Percentiles rank a stretch among this genome's conserved stretches.
phyloP scores from a whole-genome alignment of 2,888 invertebrate genomes.

The Caenorhabditis macrosperma region DNA sequence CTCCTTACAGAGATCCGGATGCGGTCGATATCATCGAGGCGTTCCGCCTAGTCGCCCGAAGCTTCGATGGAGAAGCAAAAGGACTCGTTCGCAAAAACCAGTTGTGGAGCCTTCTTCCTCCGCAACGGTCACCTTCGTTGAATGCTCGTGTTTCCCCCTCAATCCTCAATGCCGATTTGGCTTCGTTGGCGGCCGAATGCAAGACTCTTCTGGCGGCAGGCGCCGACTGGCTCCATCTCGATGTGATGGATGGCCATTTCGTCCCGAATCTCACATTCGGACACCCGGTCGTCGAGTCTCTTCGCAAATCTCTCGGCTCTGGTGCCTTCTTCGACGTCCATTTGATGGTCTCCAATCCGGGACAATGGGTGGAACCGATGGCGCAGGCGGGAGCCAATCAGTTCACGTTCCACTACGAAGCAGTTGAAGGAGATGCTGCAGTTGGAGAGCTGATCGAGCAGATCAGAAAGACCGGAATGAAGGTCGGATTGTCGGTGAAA shows the following conservation, averaged over 20 bases:
- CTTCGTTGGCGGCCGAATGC: conserved; percentile 90
- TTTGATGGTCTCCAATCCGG: conserved; percentile 91
- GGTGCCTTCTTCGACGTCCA: conserved; percentile 93
- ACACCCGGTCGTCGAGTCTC: conserved; percentile 86
- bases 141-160: conserved; percentile 99
- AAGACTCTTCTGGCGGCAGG: conserved; percentile 88
- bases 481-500: conserved; percentile 94
- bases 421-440: conserved; percentile 86
- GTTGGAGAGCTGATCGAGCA: conserved; percentile 54
- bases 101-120: too few relatives aligned
- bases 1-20: too few relatives aligned
- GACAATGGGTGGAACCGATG: conserved; percentile 95
- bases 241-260: conserved; percentile 99
- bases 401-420: conserved; percentile 97
- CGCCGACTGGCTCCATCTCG: conserved; percentile 95
- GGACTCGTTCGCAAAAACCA: too few relatives aligned
- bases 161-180: conserved; percentile 94
- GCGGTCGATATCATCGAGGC: too few relatives aligned
- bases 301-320: conserved; percentile 76
- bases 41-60: too few relatives aligned
- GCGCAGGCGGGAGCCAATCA: conserved; percentile 96
- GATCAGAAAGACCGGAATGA: conserved; percentile 94
- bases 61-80: too few relatives aligned
- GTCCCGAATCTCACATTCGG: conserved; percentile 98
- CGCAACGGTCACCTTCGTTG: too few relatives aligned